Conservation (phyloP, 2,113 vertebrate species). For the Heliornis fulica region DNA sequence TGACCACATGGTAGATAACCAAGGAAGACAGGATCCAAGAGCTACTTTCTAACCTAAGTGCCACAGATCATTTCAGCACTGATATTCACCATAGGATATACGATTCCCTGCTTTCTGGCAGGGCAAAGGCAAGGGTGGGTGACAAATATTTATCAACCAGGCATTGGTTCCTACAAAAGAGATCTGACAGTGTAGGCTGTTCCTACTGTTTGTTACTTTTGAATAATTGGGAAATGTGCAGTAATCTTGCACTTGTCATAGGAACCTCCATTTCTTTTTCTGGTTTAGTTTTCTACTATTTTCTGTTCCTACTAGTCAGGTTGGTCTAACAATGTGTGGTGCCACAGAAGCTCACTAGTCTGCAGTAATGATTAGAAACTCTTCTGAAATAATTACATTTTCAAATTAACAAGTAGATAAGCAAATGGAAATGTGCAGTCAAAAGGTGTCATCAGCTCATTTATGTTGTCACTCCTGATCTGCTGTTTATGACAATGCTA, state of each 20-base stretch:
- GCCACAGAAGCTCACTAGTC: conserved; percentile 46
- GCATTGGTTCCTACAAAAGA: neutral
- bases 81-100: neutral
- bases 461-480: conserved; percentile 7
- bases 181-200: neutral
- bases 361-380: conserved; percentile 37
- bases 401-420: conserved; percentile 38
- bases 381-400: conserved; percentile 54
- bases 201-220: neutral
- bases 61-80: neutral
- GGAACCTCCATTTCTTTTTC: neutral
- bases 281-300: conserved; percentile 5
- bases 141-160: neutral
- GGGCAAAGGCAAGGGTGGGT: neutral
- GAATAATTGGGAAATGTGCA: neutral
- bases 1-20: neutral
- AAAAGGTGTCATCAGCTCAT: conserved; percentile 24
- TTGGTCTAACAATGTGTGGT: conserved; percentile 27
- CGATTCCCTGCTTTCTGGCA: neutral
- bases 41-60: neutral
- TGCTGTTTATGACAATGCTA: conserved; percentile 23
- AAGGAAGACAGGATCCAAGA: neutral
- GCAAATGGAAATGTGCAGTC: conserved; percentile 37
- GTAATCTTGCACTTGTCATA: neutral
- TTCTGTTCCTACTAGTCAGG: conserved; percentile 8